A percentile compares a stretch with the other conserved stretches of the same genome.
These are phyloP conservation scores for Cisticola juncidis DNA, from an alignment of 2,113 vertebrate species.

Conservation along the genomic window DNA sequence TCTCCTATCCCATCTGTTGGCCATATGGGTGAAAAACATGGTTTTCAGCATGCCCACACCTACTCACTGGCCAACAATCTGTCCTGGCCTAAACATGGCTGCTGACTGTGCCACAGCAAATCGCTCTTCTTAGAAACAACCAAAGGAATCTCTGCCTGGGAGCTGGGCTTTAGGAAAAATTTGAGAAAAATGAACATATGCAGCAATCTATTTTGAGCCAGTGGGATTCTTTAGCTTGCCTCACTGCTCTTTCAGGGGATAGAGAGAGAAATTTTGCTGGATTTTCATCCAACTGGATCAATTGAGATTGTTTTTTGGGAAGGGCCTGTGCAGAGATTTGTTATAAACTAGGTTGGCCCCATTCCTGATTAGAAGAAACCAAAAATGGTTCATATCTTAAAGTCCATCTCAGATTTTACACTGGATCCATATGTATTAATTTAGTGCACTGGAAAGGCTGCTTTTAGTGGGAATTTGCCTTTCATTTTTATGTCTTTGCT, in stretches of 20 bases:
- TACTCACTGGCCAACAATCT: constrained; percentile 29
- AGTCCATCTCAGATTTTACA: not conserved
- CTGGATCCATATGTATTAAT: not conserved
- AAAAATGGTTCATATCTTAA: not conserved
- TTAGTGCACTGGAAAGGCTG: not conserved
- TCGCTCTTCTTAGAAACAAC: constrained; percentile 4
- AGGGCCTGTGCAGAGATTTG: not conserved
- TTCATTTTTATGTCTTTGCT: not conserved
- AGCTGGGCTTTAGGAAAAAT: constrained; percentile 1
- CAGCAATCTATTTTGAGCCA: not conserved
- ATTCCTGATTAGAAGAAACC: not conserved
- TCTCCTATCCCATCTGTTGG: constrained; percentile 34
- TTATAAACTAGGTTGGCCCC: not conserved
- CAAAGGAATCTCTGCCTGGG: not conserved
- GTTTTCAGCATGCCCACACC: constrained; percentile 25
- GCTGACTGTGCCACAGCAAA: not conserved
- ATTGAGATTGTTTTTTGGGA: not conserved
- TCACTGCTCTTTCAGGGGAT: not conserved
- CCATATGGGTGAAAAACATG: constrained; percentile 28
- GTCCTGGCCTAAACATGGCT: constrained; percentile 21
- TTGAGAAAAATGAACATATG: constrained; percentile 37
- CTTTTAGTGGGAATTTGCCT: not conserved
- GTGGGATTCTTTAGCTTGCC: not conserved
- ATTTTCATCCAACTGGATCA: not conserved
- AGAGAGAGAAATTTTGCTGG: not conserved